Base-by-base conservation (phyloP, 92 coral and sea anemone species). In the Palythoa caribaeorum region DNA sequence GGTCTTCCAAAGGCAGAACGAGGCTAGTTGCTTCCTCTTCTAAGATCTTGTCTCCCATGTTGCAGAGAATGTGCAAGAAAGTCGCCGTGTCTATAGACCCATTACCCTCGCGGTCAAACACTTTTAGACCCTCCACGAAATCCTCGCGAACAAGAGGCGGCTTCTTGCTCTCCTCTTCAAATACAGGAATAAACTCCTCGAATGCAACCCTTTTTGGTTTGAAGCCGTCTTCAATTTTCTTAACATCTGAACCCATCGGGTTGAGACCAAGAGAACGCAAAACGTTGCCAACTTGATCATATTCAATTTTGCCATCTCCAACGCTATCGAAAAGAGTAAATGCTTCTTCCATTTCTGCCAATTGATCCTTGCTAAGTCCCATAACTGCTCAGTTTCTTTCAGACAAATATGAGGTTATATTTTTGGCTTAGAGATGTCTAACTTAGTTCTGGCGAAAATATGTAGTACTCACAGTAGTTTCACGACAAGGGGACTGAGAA, bases 61-160 rank as follows among this genome's bases (percentile, higher is more conserved):
- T 87, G 71, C 97, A 93, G 72, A 96, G 90, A 73, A 96, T 83
- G 17, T 94, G 98, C 10, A 96, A 83, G 78, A 96, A 83, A 6
- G 95, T 93, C 1, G 94, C 98, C 2, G 93, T 94, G 87, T 94
- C 98, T 17, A 96, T 96, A 13, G 90, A 90, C 12, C 99, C 99
- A 17, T 94, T 86, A 9, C 96, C 96, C 44, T 96, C 99, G 20
- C 96, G 99, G 83, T 96, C 99, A 79, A 95, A 96, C 13, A 95
- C 95, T 78, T 95, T 96, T 85, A 96, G 94, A 8, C 94, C 99
- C 87, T 96, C 99, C 39, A 96, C 87, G 90, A 96, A 96, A 52
- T 94, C 99, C 69, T 93, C 99, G 14, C 94, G 80, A 60, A 91
- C 98, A 14, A 96, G 93, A 6, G 94, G 94, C 2, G 94, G 91